Conservation (phyloP, 2,113 vertebrate genomes). For the Excalfactoria chinensis region DNA sequence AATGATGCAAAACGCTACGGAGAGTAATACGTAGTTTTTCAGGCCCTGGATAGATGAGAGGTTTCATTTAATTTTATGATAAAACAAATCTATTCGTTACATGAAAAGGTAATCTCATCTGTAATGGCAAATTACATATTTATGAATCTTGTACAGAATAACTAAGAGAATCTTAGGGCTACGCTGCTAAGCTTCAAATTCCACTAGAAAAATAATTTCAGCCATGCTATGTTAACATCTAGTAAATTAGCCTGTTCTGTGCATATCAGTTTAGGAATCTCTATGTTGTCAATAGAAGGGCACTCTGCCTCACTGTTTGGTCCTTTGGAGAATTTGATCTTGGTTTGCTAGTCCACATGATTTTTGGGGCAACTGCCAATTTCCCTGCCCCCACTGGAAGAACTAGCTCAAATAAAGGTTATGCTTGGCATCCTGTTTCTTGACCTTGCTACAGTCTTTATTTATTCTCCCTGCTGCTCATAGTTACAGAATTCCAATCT, state of each 20-base stretch:
- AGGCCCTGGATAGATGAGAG: constrained; percentile 77
- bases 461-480: neutral
- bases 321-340: neutral
- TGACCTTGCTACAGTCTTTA: neutral
- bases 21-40: constrained; percentile 80
- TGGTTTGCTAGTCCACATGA: neutral
- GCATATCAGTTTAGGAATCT: neutral
- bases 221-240: neutral
- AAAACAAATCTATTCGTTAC: neutral
- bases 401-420: neutral
- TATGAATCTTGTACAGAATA: neutral
- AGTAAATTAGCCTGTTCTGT: neutral
- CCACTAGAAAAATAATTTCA: neutral
- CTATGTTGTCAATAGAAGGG: neutral
- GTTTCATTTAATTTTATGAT: neutral
- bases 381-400: neutral
- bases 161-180: neutral
- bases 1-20: constrained; percentile 80
- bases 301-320: neutral
- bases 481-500: neutral
- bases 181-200: neutral
- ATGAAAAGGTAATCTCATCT: neutral
- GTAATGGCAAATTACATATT: neutral
- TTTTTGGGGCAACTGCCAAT: neutral
- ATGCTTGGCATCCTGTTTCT: neutral